A percentile compares a stretch with the other conserved stretches of the same genome.
These are phyloP conservation scores for Clistopyga incitator DNA, from an alignment of 2,888 invertebrate genomes.

Conservation along the genomic window DNA sequence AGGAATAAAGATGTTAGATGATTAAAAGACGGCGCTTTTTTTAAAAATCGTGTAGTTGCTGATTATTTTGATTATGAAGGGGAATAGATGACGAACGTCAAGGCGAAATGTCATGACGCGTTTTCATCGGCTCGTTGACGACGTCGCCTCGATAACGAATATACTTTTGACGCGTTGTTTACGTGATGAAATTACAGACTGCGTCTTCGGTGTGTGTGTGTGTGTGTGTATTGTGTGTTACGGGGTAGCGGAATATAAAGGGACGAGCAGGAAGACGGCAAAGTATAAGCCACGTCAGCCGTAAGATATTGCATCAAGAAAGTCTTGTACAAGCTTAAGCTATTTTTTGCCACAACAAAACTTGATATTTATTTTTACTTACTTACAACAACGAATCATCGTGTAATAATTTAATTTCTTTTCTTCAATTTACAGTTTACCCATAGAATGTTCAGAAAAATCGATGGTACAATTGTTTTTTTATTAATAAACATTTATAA, in stretches of 20 bases:
- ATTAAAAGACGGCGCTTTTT: too few relatives aligned
- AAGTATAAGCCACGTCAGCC: not conserved
- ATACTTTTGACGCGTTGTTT: conserved; percentile 70
- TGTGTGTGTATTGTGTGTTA: too few relatives aligned
- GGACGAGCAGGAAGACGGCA: not conserved
- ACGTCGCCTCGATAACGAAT: conserved; percentile 67
- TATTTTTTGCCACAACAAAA: too few relatives aligned
- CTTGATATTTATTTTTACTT: too few relatives aligned
- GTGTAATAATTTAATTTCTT: too few relatives aligned
- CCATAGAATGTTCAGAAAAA: too few relatives aligned
- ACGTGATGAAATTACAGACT: conserved; percentile 54
- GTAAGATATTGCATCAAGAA: not conserved
- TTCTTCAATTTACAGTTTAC: too few relatives aligned
- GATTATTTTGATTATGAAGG: conserved; percentile 18
- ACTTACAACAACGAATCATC: too few relatives aligned
- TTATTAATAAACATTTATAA: too few relatives aligned
- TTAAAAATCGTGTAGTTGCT: not conserved
- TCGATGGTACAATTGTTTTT: too few relatives aligned
- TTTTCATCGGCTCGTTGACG: conserved; percentile 66
- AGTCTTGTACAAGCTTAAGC: not conserved
- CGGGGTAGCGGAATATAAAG: not conserved
- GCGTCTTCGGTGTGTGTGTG: conserved; percentile 7
- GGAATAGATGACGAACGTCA: conserved; percentile 8
- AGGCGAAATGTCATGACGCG: conserved; percentile 56
- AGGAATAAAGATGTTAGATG: too few relatives aligned